Percentiles rank a stretch among this genome's conserved stretches.
These are phyloP conservation scores for Cottus gobio DNA, from an alignment of 2,113 vertebrate species.

Conservation along the genomic window DNA sequence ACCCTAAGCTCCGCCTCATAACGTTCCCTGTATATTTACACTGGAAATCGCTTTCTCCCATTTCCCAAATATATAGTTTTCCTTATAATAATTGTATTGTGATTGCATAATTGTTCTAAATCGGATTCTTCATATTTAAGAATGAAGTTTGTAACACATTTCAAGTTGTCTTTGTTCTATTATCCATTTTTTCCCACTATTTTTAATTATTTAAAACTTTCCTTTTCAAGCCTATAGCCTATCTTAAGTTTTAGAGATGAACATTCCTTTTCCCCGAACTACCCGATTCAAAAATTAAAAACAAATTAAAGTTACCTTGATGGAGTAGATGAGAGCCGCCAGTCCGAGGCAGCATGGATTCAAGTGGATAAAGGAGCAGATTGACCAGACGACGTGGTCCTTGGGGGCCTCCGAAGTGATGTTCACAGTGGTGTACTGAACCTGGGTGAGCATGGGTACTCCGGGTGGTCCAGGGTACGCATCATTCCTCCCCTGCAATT, in stretches of 20 bases:
- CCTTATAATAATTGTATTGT: too few relatives aligned
- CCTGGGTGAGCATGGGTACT: not conserved
- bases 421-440: slow-evolving; percentile 31
- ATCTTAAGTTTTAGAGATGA: not conserved
- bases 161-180: too few relatives aligned
- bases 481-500: not conserved
- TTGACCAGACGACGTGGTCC: too few relatives aligned
- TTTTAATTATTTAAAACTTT: not conserved
- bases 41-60: not conserved
- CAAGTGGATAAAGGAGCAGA: too few relatives aligned
- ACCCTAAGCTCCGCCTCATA: not conserved
- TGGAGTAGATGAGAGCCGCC: slow-evolving; percentile 61
- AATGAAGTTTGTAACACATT: not conserved
- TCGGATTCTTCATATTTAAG: not conserved
- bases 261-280: not conserved
- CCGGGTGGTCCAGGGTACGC: not conserved
- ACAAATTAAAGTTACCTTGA: slow-evolving; percentile 63
- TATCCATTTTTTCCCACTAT: not conserved
- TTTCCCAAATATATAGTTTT: not conserved
- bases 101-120: not conserved
- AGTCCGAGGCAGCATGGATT: too few relatives aligned
- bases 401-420: too few relatives aligned
- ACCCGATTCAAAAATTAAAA: not conserved
- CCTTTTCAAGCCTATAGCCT: not conserved
- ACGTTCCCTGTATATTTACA: not conserved